A percentile compares a stretch with the other conserved stretches of the same genome.
Conservation (phyloP, 2,888 invertebrate species). For the Hydriomena furcata region DNA sequence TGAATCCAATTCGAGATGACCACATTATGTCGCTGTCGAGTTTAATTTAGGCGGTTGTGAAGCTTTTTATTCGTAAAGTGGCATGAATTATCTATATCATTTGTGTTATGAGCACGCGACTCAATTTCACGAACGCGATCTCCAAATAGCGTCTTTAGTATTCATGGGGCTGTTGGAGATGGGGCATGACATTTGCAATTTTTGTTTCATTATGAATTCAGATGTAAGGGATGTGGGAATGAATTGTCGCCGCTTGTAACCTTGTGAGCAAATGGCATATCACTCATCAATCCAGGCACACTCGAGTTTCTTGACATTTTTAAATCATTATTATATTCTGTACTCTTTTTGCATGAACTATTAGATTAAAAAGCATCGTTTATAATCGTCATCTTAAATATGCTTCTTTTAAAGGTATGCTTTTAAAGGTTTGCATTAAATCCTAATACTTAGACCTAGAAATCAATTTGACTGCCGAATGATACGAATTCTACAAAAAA, state of each 20-base stretch:
- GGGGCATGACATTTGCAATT: constrained; percentile 78
- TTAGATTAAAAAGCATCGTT: too few relatives aligned
- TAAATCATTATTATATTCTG: too few relatives aligned
- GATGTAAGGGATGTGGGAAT: constrained; percentile 73
- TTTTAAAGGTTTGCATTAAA: too few relatives aligned
- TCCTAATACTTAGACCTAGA: too few relatives aligned
- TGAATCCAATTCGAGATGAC: constrained; percentile 41
- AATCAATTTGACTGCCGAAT: too few relatives aligned
- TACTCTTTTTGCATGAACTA: too few relatives aligned
- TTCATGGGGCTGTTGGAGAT: constrained; percentile 75
- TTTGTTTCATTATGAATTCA: constrained; percentile 82
- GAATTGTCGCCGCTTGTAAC: constrained; percentile 52
- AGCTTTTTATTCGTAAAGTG: constrained; percentile 46
- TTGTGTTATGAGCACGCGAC: constrained; percentile 65
- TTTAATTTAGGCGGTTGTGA: constrained; percentile 10
- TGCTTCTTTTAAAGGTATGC: too few relatives aligned
- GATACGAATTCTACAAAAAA: too few relatives aligned
- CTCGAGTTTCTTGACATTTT: constrained; percentile 21
- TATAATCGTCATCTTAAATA: too few relatives aligned
- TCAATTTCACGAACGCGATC: constrained; percentile 71
- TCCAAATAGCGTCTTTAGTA: constrained; percentile 80
- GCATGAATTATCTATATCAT: constrained; percentile 67
- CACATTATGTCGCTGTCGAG: constrained; percentile 28
- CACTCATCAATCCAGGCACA: constrained; percentile 27
- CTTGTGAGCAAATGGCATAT: constrained; percentile 23